These are phyloP conservation scores for Arctocebus calabarensis DNA, from an alignment of 2,797 vertebrate species.

Conservation along the genomic window DNA sequence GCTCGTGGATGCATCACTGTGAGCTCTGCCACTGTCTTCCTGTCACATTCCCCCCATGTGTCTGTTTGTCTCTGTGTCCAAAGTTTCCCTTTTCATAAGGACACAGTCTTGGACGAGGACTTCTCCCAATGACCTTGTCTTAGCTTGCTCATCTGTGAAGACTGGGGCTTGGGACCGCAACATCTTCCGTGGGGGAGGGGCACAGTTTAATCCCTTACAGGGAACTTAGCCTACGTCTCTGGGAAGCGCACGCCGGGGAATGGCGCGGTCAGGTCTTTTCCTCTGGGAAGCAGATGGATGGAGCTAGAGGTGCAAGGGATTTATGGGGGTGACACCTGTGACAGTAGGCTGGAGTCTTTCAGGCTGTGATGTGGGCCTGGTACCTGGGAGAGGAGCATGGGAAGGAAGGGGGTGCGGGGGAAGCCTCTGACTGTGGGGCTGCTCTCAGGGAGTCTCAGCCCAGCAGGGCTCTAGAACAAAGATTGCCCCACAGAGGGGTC, in stretches of 20 bases:
- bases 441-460: neutral
- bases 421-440: neutral
- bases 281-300: neutral
- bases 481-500: neutral
- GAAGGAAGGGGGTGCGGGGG: neutral
- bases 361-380: neutral
- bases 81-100: neutral
- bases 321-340: neutral
- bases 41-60: fast-evolving
- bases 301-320: neutral
- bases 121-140: neutral
- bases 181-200: neutral
- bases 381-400: neutral
- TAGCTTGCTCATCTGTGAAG: neutral
- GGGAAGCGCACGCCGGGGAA: neutral
- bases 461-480: neutral
- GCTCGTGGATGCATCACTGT: too few relatives aligned
- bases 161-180: neutral
- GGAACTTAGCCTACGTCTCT: neutral
- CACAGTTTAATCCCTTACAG: fast-evolving
- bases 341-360: neutral
- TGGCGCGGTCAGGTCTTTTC: fast-evolving
- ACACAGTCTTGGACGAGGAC: neutral
- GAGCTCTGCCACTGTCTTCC: neutral
- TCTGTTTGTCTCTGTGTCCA: neutral